Conservation (phyloP, 2,113 vertebrate genomes). For the Phrynocephalus versicolor region DNA sequence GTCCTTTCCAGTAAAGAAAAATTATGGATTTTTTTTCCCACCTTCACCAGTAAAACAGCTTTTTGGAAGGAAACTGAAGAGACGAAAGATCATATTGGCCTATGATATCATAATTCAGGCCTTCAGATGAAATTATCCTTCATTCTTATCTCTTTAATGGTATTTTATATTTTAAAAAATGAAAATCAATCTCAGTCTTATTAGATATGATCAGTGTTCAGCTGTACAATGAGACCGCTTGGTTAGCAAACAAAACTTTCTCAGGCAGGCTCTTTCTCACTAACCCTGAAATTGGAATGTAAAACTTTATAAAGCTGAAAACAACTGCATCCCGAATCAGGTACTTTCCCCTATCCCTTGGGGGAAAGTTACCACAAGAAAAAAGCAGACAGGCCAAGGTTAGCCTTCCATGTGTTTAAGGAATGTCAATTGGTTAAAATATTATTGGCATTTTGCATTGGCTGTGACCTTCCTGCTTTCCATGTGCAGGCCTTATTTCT, state of each 20-base stretch:
- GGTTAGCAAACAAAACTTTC: constrained; percentile 3
- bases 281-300: neutral
- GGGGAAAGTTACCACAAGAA: neutral
- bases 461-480: neutral
- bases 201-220: neutral
- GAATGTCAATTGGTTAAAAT: neutral
- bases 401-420: neutral
- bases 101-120: neutral
- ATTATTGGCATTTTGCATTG: neutral
- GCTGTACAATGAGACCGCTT: neutral
- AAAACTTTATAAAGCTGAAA: constrained; percentile 6
- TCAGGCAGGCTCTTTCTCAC: neutral
- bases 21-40: neutral
- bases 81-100: neutral
- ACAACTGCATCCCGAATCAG: neutral
- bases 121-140: neutral
- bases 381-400: neutral
- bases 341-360: neutral
- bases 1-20: constrained; percentile 25
- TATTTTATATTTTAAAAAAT: neutral
- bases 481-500: neutral
- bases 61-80: neutral
- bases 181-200: neutral
- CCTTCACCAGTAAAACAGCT: neutral
- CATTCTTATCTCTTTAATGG: constrained; percentile 10